These are phyloP conservation scores for Cheilosia vernalis DNA, from an alignment of 2,888 invertebrate genomes.

Conservation along the genomic window DNA sequence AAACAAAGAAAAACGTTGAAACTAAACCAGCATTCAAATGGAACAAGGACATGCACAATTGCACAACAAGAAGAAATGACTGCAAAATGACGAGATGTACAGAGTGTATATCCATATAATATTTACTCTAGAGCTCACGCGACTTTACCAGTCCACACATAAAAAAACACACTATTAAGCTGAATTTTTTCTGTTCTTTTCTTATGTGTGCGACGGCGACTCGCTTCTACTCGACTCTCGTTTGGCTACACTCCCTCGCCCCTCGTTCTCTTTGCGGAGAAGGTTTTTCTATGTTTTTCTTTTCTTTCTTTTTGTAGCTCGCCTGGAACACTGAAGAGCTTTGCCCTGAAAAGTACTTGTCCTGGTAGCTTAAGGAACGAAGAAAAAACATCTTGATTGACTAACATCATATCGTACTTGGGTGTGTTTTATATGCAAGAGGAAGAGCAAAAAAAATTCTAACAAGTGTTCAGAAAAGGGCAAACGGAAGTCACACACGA, in stretches of 20 bases:
- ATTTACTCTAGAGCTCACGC: slow-evolving; percentile 23
- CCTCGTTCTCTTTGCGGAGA: slow-evolving; percentile 8
- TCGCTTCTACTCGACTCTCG: not conserved
- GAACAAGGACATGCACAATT: slow-evolving; percentile 65
- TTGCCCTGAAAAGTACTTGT: slow-evolving; percentile 44
- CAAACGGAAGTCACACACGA: slow-evolving; percentile 42
- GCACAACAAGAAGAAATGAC: slow-evolving; percentile 60
- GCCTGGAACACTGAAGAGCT: slow-evolving; percentile 24
- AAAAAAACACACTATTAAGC: slow-evolving; percentile 25
- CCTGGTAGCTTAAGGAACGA: slow-evolving; percentile 42
- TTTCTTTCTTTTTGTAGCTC: not conserved
- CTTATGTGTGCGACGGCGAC: not conserved
- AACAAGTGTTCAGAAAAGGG: slow-evolving; percentile 26
- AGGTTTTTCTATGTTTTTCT: not conserved
- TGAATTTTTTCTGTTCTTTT: not conserved
- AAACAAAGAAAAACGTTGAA: slow-evolving; percentile 34
- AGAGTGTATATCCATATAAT: not conserved
- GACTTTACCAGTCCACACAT: slow-evolving; percentile 11
- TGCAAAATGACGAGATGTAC: slow-evolving; percentile 63
- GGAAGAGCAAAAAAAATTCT: slow-evolving; percentile 3
- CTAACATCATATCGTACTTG: slow-evolving; percentile 57
- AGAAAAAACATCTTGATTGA: slow-evolving; percentile 60
- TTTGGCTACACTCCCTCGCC: not conserved
- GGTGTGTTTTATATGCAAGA: slow-evolving; percentile 19
- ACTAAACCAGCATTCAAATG: slow-evolving; percentile 60